Percentiles rank a stretch among this genome's conserved stretches.
phyloP scores from a whole-genome alignment of 2,888 invertebrate genomes.

The Exephanes ischioxanthus region DNA sequence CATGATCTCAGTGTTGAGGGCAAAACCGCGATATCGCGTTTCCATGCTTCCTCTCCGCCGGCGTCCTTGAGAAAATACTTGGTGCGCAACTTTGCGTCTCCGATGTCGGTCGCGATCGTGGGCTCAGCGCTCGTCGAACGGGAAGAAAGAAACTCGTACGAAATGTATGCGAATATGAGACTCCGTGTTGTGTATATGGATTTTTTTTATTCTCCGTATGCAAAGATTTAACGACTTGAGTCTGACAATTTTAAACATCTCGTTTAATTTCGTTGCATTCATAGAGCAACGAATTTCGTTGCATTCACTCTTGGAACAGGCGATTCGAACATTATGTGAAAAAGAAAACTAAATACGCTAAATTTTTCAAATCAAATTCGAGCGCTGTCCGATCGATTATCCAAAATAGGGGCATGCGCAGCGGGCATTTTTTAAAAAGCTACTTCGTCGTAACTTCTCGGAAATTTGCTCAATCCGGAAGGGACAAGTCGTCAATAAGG shows the following conservation, averaged over 20 bases:
- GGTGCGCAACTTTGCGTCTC: conserved; percentile 40
- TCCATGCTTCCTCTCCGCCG: conserved; percentile 62
- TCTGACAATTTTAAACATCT: background rate
- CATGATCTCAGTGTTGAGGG: conserved; percentile 66
- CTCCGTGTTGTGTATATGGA: background rate
- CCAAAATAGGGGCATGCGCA: no score
- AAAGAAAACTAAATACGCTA: no score
- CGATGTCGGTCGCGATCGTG: conserved; percentile 13
- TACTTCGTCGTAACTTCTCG: background rate
- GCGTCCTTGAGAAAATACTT: conserved; percentile 63
- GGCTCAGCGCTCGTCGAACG: conserved; percentile 9
- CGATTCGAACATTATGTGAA: background rate
- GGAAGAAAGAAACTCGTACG: conserved; percentile 25
- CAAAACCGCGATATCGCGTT: conserved; percentile 70
- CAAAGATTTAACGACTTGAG: background rate
- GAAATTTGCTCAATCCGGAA: background rate
- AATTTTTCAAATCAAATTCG: no score
- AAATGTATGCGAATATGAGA: background rate
- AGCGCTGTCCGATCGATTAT: no score
- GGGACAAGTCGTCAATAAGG: background rate
- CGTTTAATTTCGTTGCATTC: background rate
- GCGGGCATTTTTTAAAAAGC: no score
- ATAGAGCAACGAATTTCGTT: background rate
- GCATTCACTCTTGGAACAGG: background rate
- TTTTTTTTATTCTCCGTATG: background rate